phyloP scores from a whole-genome alignment of 2,797 vertebrate species.

The Esox lucius region DNA sequence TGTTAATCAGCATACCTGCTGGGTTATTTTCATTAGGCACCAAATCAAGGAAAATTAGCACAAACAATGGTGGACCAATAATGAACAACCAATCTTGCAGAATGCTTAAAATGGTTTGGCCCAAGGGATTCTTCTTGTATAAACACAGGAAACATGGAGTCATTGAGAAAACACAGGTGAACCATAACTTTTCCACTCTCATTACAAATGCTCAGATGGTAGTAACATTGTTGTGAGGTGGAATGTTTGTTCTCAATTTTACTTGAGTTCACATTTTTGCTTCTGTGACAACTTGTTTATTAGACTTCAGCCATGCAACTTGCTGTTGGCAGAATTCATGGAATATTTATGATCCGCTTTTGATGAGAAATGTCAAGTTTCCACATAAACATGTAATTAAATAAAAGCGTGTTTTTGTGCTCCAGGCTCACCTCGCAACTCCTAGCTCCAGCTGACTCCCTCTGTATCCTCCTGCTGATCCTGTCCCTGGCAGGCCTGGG shows the following conservation, averaged over 20 bases:
- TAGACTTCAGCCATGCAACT: background rate
- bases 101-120: background rate
- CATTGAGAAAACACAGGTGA: constrained; percentile 49
- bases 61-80: background rate
- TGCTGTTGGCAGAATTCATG: background rate
- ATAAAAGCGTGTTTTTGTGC: constrained; percentile 20
- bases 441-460: constrained; percentile 15
- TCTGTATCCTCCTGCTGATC: constrained; percentile 33
- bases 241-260: background rate
- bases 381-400: background rate
- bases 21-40: background rate
- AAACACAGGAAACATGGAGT: constrained; percentile 26
- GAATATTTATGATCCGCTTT: background rate
- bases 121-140: fast-evolving
- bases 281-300: background rate
- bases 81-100: background rate
- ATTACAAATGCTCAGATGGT: constrained; percentile 16
- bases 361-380: background rate
- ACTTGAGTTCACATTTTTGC: background rate
- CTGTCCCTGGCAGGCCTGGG: constrained; percentile 33
- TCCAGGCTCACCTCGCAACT: constrained; percentile 14
- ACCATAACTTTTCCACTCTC: background rate
- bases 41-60: background rate
- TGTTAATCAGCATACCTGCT: constrained; percentile 47
- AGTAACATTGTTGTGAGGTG: background rate